Base-by-base conservation (phyloP, 2,888 invertebrate species). In the Drosophila anomalata region DNA sequence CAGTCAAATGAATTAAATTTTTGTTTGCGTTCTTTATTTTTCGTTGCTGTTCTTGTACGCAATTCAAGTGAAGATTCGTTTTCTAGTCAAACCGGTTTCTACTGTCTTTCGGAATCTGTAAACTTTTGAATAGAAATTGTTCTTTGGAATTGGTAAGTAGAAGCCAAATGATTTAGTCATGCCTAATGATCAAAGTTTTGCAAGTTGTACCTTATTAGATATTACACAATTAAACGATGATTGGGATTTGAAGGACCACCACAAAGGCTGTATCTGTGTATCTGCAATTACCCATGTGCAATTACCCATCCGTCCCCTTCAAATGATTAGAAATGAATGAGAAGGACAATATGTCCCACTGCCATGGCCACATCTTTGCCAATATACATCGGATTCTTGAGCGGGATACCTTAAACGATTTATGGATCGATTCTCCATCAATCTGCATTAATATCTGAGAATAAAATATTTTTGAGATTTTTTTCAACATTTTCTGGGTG, bases 71-170 rank as follows among this genome's bases (percentile, higher is more conserved):
- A 55, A 72, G 52, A 62, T 62, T 61, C 47, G 56, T 42, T 44
- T 52, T 53, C 72, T 72, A 71, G 72, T 47, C 56, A 72, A 71
- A 71, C 70, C 55, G 52, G 70, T 71, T 71, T 11, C 9, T 14
- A 39, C 46, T 20, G 36, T 29, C 17, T 54, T 31, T 44, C 42
- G 20, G 14, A 26, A 53, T 63, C 22, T 63, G 63, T 65, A 67
- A 24, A 54, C 11, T 54, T 12, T 11, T 31, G 5, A 17, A 33
- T 29, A n/a, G 29, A 14, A 51, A 42, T 5, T 20, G 41, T 20
- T 42, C 9, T 17, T 1, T 42, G 8, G 11, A 42, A 42, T 42
- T 20, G 41, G 9, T 20, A 42, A 9, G 20, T 9, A 3, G 17
- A 20, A 42, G 20, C 41, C 41, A 20, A 17, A 20, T 11, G 17